Evolutionary conservation across 2,888 invertebrate genomes (phyloP), one percentile per base, ranked within the genome.

Genomic region (Pemphredon lugubris): DNA sequence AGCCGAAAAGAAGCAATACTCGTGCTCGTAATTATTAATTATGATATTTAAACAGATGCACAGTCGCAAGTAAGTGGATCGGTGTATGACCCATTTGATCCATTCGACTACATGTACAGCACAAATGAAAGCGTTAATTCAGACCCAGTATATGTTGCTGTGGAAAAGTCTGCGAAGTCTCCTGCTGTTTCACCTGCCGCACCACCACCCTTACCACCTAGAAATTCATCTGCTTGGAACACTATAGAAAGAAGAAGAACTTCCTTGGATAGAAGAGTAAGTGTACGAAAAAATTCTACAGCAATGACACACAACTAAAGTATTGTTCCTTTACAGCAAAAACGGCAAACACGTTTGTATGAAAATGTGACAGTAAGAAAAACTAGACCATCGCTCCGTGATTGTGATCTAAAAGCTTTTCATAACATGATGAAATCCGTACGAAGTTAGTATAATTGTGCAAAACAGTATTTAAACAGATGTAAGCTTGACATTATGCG

Each of bases 371-470:
- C 88, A 26, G 89, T 91, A 40, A 92, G 93, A 7, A 94, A 93
- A 88, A 91, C 92, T 14, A 92, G 93, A 81, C 92, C 92, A 13
- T 93, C 93, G 71, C 91, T 93, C 66, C 93, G 93, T 76, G 96
- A 96, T 88, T 93, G 93, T 39, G 96, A 97, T 87, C 92, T 97
- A 58, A 92, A 93, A 83, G 95, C 95, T 23, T 97, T 97, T 90
- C 94, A 96, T 87, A 92, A 93, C 84, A 96, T 96, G 95, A 94
- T 97, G 2, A 93, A 94, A 74, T 93, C 94, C 75, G 92, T 96
- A 30, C 92, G 96, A 92, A 93, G 95, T 95, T 90, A 91, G 93
- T 92, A 63, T 77, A 61, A 7, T 90, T 91, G 93, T 92, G 59
- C 77, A 40, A 26, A 21, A 67, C 23, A 23, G 7, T 39, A 7